Conservation (phyloP, 2,888 invertebrate species). For the Perdita meconis region DNA sequence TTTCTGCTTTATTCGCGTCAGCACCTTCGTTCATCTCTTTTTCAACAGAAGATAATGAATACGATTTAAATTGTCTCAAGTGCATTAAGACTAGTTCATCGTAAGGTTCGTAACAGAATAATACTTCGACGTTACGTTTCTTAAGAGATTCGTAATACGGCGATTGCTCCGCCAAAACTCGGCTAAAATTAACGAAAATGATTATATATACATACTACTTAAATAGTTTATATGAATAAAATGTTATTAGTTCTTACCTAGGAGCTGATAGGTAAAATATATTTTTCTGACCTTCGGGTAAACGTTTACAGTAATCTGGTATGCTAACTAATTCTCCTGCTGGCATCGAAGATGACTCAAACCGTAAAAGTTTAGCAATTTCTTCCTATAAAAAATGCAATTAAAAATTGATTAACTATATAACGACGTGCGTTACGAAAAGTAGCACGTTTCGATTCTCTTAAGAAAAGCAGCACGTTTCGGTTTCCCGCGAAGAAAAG, state of each 20-base stretch:
- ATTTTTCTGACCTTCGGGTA: conserved; percentile 92
- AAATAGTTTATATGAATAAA: background rate
- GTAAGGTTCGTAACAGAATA: conserved; percentile 98
- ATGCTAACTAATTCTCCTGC: conserved; percentile 90
- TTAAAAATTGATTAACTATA: background rate
- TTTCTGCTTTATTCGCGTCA: conserved; percentile 86
- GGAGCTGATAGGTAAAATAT: conserved; percentile 98
- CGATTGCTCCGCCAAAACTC: conserved; percentile 95
- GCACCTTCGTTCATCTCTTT: conserved; percentile 94
- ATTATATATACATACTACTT: background rate
- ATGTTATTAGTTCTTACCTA: conserved; percentile 86
- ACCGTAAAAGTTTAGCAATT: conserved; percentile 94
- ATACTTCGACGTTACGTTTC: conserved; percentile 93
- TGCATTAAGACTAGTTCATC: conserved; percentile 98
- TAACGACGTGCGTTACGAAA: too few relatives aligned
- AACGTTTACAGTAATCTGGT: conserved; percentile 91
- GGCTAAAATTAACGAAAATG: conserved; percentile 86
- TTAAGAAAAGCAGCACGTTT: too few relatives aligned
- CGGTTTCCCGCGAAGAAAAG: too few relatives aligned
- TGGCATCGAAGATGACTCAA: conserved; percentile 94
- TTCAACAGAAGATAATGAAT: conserved; percentile 94
- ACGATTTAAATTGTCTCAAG: conserved; percentile 91
- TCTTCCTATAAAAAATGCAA: conserved; percentile 88
- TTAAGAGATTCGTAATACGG: conserved; percentile 98
- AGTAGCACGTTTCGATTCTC: too few relatives aligned